Conservation (phyloP, 2,113 vertebrate genomes). For the Neogale vison region DNA sequence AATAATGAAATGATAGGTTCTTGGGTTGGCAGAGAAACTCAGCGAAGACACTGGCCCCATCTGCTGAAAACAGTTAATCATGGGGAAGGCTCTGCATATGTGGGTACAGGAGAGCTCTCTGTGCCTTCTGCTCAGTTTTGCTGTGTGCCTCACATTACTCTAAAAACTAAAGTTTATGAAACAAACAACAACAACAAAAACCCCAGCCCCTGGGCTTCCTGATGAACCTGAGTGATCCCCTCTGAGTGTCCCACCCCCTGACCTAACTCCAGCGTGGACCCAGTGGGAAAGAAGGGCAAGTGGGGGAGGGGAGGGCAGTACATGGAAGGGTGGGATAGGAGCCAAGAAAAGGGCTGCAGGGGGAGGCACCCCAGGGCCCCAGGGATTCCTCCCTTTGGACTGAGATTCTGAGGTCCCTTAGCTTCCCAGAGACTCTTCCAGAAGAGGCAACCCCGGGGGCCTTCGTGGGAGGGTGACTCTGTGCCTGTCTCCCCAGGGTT, state of each 20-base stretch:
- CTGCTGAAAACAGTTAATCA: too few relatives aligned
- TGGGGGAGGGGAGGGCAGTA: too few relatives aligned
- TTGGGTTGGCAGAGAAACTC: background rate
- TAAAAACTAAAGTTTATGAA: background rate
- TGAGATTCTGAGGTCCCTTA: background rate
- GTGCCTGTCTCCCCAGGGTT: conserved; percentile 78
- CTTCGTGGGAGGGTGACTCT: background rate
- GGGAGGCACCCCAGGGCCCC: background rate
- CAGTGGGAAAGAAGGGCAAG: rapidly evolving
- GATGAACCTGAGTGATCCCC: background rate
- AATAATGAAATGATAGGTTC: background rate
- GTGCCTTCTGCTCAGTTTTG: background rate
- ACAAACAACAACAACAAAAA: background rate
- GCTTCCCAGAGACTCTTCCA: background rate
- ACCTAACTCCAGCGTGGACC: background rate
- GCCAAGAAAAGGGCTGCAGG: background rate
- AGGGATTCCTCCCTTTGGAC: background rate
- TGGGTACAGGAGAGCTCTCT: background rate
- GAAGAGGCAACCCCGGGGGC: background rate
- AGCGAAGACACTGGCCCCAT: background rate
- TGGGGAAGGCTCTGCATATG: background rate
- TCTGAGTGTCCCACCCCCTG: background rate
- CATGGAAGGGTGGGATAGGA: background rate
- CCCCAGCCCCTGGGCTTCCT: background rate
- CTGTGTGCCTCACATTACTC: background rate